Evolutionary conservation across 1,140 invertebrate genomes (phyloP).

Genomic region (Polypedilum vanderplanki): DNA sequence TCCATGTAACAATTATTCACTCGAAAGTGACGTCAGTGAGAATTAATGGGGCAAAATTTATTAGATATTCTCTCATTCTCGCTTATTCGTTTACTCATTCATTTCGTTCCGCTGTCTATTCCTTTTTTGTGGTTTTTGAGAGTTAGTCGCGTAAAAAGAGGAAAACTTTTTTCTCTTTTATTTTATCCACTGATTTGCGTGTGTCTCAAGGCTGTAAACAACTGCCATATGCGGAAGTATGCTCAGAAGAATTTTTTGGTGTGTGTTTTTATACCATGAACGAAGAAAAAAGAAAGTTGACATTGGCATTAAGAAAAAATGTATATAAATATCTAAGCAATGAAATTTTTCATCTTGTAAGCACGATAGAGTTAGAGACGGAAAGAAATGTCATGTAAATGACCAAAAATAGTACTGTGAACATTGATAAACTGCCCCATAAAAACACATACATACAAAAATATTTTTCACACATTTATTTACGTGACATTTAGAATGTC

Average conservation of each 20-base stretch:
- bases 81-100: background rate
- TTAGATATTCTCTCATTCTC: conserved; percentile 9
- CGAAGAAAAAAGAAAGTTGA: no score
- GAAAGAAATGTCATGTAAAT: no score
- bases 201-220: conserved; percentile 9
- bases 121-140: background rate
- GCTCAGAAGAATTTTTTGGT: background rate
- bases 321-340: no score
- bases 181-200: background rate
- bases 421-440: no score
- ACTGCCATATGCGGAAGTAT: background rate
- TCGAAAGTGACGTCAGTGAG: background rate
- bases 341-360: no score
- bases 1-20: conserved; percentile 24
- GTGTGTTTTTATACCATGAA: no score
- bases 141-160: background rate
- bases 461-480: no score
- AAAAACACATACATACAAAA: no score
- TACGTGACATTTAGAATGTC: no score
- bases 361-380: no score
- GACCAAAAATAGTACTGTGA: no score
- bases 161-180: background rate
- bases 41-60: conserved; percentile 26
- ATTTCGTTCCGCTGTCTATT: conserved; percentile 8
- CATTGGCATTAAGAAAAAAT: no score